Percentiles rank a stretch among this genome's conserved stretches.
phyloP scores from a whole-genome alignment of 1,140 invertebrate species.

The Danaus plexippus region DNA sequence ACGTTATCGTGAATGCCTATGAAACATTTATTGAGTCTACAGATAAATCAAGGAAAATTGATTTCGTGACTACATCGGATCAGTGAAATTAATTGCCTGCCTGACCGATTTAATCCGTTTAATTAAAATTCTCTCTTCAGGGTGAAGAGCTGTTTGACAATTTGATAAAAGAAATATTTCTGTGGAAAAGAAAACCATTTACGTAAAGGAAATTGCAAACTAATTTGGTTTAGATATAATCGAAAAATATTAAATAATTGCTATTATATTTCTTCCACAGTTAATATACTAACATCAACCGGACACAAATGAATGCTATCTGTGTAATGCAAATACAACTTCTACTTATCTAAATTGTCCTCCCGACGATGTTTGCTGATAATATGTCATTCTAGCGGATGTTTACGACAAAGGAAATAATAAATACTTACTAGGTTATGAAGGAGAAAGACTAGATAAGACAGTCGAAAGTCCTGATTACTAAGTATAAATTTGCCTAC shows the following conservation, averaged over 20 bases:
- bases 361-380: constrained; percentile 20
- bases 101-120: constrained; percentile 21
- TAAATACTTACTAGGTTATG: constrained; percentile 34
- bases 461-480: constrained; percentile 22
- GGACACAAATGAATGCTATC: constrained; percentile 18
- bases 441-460: constrained; percentile 24
- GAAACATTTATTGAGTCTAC: too few species aligned
- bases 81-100: constrained; percentile 29
- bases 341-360: constrained; percentile 7
- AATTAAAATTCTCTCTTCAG: constrained; percentile 39
- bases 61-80: constrained; percentile 15
- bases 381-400: constrained; percentile 25
- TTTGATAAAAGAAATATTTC: too few species aligned
- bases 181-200: too few species aligned
- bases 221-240: too few species aligned
- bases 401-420: constrained; percentile 31
- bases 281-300: constrained; percentile 11
- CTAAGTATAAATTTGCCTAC: too few species aligned
- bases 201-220: too few species aligned
- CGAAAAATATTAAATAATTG: too few species aligned
- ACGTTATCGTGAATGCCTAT: too few species aligned
- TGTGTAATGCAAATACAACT: constrained; percentile 15
- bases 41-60: constrained; percentile 15
- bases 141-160: constrained; percentile 18
- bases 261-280: not conserved